These are phyloP conservation scores for Rhamnusium bicolor DNA, from an alignment of 2,888 invertebrate species.

Conservation along the genomic window DNA sequence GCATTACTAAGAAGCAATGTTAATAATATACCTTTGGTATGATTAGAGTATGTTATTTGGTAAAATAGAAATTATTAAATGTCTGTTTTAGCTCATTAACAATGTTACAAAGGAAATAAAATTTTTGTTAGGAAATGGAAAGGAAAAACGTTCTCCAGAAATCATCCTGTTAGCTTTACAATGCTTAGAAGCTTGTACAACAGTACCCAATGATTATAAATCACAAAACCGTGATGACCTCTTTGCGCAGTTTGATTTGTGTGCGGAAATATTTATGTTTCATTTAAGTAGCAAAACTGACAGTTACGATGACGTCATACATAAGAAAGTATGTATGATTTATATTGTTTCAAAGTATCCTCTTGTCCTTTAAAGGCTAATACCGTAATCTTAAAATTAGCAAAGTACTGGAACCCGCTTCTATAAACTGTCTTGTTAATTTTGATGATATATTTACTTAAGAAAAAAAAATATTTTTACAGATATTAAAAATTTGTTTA, in stretches of 20 bases:
- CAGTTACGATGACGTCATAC: slow-evolving; percentile 71
- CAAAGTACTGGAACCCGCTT: no score
- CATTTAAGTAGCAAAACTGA: slow-evolving; percentile 68
- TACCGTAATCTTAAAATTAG: no score
- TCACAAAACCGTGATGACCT: slow-evolving; percentile 35
- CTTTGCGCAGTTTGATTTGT: slow-evolving; percentile 59
- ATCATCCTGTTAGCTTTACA: slow-evolving; percentile 59
- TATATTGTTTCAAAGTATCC: not conserved
- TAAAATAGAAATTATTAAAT: not conserved
- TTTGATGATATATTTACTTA: not conserved
- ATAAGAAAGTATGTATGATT: slow-evolving; percentile 71
- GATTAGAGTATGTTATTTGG: not conserved
- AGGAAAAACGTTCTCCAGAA: slow-evolving; percentile 45
- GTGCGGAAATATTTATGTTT: slow-evolving; percentile 69
- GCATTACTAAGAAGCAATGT: slow-evolving; percentile 65
- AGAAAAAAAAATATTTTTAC: slow-evolving; percentile 48
- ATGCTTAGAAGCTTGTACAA: slow-evolving; percentile 65
- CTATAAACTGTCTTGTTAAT: no score
- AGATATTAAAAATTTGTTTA: slow-evolving; percentile 72
- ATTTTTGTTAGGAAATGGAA: slow-evolving; percentile 29
- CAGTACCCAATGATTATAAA: slow-evolving; percentile 42
- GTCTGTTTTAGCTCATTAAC: slow-evolving; percentile 55
- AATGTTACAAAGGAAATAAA: slow-evolving; percentile 48
- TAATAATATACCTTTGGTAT: slow-evolving; percentile 53
- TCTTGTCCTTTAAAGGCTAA: no score